Evolutionary conservation across 1,140 invertebrate genomes (phyloP).

Genomic region (Tetranychus cinnabarinus): DNA sequence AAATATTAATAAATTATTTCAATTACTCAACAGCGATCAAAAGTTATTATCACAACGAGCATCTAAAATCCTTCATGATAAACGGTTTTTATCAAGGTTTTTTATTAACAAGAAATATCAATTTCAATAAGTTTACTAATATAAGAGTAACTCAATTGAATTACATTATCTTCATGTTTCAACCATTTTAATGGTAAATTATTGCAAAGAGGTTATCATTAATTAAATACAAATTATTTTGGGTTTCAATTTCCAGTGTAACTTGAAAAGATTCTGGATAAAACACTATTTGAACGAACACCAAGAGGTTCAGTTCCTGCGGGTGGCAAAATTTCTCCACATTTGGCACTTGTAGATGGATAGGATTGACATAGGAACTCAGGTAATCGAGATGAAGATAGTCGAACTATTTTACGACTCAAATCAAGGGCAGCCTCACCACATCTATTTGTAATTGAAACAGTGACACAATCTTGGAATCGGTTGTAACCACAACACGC

Average conservation of each 20-base stretch:
- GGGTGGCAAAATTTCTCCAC: not conserved
- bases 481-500: conserved; percentile 12
- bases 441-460: conserved; percentile 12
- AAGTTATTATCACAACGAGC: no score
- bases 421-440: conserved; percentile 10
- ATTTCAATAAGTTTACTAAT: no score
- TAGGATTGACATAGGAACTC: conserved; percentile 12
- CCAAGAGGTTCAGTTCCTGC: conserved; percentile 4
- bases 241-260: conserved; percentile 7
- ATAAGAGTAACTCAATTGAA: no score
- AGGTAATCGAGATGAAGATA: conserved; percentile 13
- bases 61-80: no score
- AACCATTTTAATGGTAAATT: no score
- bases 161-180: no score
- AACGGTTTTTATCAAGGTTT: no score
- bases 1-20: no score
- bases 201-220: no score
- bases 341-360: not conserved
- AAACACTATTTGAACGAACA: conserved; percentile 6
- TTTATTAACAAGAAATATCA: no score
- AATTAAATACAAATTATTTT: no score
- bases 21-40: no score
- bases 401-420: conserved; percentile 9
- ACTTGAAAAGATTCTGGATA: conserved; percentile 11
- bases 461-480: conserved; percentile 9